Evolutionary conservation across 1,140 invertebrate species (phyloP), one percentile per base, ranked within the genome.

Genomic region (Notospermus geniculatus): DNA sequence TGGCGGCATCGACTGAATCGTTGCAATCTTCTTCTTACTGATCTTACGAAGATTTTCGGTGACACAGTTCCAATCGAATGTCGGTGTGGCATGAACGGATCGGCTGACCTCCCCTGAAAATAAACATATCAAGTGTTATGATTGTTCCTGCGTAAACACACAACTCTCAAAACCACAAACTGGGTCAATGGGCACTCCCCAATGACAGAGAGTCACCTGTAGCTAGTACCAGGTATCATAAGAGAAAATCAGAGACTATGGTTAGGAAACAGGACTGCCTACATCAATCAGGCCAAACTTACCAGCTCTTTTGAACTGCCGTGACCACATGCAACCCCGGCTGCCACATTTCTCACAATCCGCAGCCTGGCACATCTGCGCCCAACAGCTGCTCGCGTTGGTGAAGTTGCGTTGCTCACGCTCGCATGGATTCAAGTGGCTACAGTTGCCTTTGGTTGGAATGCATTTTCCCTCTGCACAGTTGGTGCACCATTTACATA

Each of bases 311-410:
- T 77, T 70, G 50, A 87, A 86, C 70, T 88, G 87, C 69, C 88
- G 83, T 0, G 89, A 91, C 91, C 91, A 94, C 46, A 90, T 85
- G 74, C 92, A 95, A 2, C 30, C 39, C 11, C 27, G 15, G 43
- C 86, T 84, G 15, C 30, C 83, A 91, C 91, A 93, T 72, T 90
- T 91, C 32, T 91, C 86, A 72, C 91, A 94, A 73, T 93, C 90
- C 11, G 90, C 88, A 0, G 90, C 90, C n/a, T 87, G 83, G 77
- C 91, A 94, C 60, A 84, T 80, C 43, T 86, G 82, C 71, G 90
- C 88, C 1, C 87, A 84, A 73, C 92, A 94, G 54, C 87, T 82
- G 60, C 83, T 80, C 0, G 87, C 83, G 60, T 87, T 83, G 2
- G 76, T 82, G 7, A 89, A 75, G 32, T 67, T 81, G 41, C 75